A percentile compares a stretch with the other conserved stretches of the same genome.
phyloP scores from a whole-genome alignment of 2,888 invertebrate species.

The Hemithea aestivaria region DNA sequence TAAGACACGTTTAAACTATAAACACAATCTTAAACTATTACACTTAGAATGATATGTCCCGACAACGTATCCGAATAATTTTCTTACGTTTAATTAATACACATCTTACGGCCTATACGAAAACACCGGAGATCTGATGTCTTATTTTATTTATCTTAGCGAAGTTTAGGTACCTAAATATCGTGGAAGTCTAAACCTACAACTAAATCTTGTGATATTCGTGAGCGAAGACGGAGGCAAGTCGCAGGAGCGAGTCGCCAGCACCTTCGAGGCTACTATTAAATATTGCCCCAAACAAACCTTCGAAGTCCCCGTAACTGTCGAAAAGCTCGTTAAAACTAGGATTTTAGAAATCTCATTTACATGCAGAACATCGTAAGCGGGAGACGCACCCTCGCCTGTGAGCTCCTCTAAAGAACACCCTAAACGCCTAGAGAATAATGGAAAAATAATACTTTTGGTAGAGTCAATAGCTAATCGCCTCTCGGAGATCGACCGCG shows the following conservation, averaged over 20 bases:
- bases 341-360: conserved; percentile 54
- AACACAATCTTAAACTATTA: conserved; percentile 70
- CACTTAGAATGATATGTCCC: conserved; percentile 69
- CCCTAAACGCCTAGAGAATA: conserved; percentile 51
- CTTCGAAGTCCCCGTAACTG: conserved; percentile 55
- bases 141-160: conserved; percentile 54
- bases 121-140: conserved; percentile 68
- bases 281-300: conserved; percentile 60
- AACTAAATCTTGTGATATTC: conserved; percentile 57
- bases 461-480: conserved; percentile 63
- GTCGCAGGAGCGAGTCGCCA: conserved; percentile 71
- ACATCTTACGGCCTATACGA: conserved; percentile 65
- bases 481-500: conserved; percentile 34
- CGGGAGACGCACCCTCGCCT: conserved; percentile 47
- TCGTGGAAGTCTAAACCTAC: conserved; percentile 47
- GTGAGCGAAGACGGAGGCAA: conserved; percentile 71
- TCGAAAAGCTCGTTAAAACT: conserved; percentile 40
- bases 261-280: conserved; percentile 60
- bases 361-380: conserved; percentile 42
- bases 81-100: conserved; percentile 64
- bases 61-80: conserved; percentile 55
- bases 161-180: conserved; percentile 58
- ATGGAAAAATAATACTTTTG: conserved; percentile 73
- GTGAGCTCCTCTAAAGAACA: conserved; percentile 49
- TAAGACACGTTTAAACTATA: conserved; percentile 66